Percentiles rank a stretch among this genome's conserved stretches.
These are phyloP conservation scores for Akabosia matsudoensis DNA, from an alignment of 1,140 invertebrate genomes.

Conservation along the genomic window DNA sequence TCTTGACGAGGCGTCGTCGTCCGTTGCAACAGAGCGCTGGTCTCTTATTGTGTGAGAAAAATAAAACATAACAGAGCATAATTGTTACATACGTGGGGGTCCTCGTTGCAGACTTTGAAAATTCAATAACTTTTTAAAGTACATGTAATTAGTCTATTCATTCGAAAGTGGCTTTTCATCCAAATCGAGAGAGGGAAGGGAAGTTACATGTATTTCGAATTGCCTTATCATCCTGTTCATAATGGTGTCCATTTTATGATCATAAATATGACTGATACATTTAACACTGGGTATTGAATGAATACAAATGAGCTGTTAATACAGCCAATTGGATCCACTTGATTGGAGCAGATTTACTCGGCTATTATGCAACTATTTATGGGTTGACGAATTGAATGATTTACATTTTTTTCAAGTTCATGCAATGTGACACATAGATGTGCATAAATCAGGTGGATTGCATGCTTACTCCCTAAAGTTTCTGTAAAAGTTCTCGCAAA, in stretches of 20 bases:
- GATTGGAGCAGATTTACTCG: slow-evolving; percentile 11
- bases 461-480: too few relatives aligned
- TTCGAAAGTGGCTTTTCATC: neutral
- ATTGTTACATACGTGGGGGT: neutral
- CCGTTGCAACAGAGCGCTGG: neutral
- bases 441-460: too few relatives aligned
- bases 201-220: neutral
- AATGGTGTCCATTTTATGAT: neutral
- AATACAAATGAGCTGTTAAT: slow-evolving; percentile 18
- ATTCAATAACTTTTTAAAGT: neutral
- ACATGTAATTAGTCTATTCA: neutral
- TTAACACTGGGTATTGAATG: slow-evolving; percentile 11
- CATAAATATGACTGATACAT: neutral
- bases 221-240: neutral
- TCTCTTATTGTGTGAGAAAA: neutral
- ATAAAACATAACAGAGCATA: neutral
- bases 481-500: too few relatives aligned
- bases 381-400: neutral
- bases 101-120: too few relatives aligned
- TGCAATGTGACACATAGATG: neutral
- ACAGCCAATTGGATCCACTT: slow-evolving; percentile 17
- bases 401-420: neutral
- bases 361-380: neutral
- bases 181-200: neutral
- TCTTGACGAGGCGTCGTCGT: neutral